Percentiles rank a stretch among this genome's conserved stretches.
Conservation (phyloP, 2,113 vertebrate species). For the Silurus asotus region DNA sequence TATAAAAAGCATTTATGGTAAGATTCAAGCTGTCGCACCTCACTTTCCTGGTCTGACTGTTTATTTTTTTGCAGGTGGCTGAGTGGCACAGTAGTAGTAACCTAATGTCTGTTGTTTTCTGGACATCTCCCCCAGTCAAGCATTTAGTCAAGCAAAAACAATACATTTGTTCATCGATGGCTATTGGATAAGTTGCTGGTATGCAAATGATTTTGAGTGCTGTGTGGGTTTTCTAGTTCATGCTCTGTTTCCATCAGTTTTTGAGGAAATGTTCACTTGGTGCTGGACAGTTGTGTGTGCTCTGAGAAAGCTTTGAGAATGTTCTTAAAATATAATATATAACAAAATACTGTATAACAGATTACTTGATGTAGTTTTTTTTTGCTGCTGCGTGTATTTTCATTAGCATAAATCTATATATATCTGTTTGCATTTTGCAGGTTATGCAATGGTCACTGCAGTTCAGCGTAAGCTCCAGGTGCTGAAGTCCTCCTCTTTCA, state of each 20-base stretch:
- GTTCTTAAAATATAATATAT: neutral
- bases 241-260: neutral
- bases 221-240: no score
- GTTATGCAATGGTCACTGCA: conserved; percentile 99
- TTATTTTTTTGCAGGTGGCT: neutral
- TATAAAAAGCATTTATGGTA: neutral
- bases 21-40: neutral
- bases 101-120: neutral
- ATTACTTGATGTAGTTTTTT: neutral
- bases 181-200: neutral
- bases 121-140: neutral
- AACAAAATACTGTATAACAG: neutral
- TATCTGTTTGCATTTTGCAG: conserved; percentile 65
- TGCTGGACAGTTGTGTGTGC: no score
- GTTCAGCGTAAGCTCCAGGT: conserved; percentile 90
- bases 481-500: conserved; percentile 87
- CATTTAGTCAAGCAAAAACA: neutral
- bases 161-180: neutral
- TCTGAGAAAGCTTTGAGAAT: no score
- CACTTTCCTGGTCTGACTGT: neutral
- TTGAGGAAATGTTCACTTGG: neutral
- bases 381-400: neutral
- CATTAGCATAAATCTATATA: neutral
- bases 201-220: neutral
- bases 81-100: neutral